Evolutionary conservation across 2,113 vertebrate species (phyloP), one percentile per base, ranked within the genome.

Genomic region (Platysternon megacephalum): DNA sequence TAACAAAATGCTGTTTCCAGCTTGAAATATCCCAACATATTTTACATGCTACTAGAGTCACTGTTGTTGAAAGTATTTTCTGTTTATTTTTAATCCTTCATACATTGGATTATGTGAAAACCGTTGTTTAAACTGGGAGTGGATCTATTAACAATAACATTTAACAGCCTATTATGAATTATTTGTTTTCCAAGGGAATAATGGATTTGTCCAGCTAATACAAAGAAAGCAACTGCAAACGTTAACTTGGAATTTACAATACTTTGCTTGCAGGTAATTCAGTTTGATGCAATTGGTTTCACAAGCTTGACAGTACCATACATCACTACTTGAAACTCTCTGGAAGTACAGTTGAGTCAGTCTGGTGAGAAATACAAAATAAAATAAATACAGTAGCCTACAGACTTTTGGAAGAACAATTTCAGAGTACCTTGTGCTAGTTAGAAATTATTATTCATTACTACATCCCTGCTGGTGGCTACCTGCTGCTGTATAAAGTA

Each of bases 161-260:
- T 92, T 95, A 95, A 42, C 79, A 94, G 88, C 84, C 88, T 86
- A 91, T 94, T 97, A 78, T 81, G 87, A 89, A 93, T 95, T 3
- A 87, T 94, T 94, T 94, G 44, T 51, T 16, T 76, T 11, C n/a
- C 88, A 87, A 3, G 89, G 53, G 49, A 94, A 89, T 92, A 93
- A 84, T 94, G 93, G 87, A 46, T 97, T 92, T 95, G 58, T 89
- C 44, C 56, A 94, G 49, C 82, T 94, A 95, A 94, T 94, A 97
- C 91, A 96, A 96, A 90, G 84, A 92, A 96, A 94, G 95, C 85
- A 96, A 94, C 95, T 83, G 82, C 56, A 89, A 97, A 94, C 44
- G 44, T 74, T 95, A 58, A 19, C 32, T 95, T 94, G 82, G 84
- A 97, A 97, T 97, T 96, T 95, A 96, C 78, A 97, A 28, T 53